A percentile compares a stretch with the other conserved stretches of the same genome.
Evolutionary conservation across 2,888 invertebrate species (phyloP).

Genomic region (Rotaria sp.): DNA sequence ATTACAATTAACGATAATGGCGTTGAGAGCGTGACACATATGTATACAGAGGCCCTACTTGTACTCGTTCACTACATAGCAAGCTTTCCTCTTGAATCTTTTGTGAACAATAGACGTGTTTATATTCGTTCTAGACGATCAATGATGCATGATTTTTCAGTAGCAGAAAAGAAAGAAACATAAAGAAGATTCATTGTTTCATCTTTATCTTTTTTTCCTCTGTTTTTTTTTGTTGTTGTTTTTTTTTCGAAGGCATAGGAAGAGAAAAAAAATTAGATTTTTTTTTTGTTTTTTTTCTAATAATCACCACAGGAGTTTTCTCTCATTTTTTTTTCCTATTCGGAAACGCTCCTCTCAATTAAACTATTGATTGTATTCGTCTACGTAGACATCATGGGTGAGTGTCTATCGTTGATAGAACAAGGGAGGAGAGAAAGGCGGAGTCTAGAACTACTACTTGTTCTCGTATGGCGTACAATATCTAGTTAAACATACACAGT

Average conservation of each 20-base stretch:
- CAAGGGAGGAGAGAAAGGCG: background rate
- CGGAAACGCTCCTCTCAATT: background rate
- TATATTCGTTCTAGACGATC: constrained; percentile 6
- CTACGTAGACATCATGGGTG: constrained; percentile 6
- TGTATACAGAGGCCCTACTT: background rate
- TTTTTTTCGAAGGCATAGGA: background rate
- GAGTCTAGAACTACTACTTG: background rate
- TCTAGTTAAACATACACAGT: background rate
- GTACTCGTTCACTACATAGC: background rate
- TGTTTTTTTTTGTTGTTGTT: no score
- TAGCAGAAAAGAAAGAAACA: background rate
- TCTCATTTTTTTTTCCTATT: background rate
- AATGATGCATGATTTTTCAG: constrained; percentile 7
- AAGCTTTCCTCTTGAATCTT: background rate
- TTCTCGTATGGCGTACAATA: constrained; percentile 9
- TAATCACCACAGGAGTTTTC: constrained; percentile 1
- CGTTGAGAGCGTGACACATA: background rate
- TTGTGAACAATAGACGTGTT: background rate
- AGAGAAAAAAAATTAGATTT: background rate
- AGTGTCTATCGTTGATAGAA: constrained; percentile 3
- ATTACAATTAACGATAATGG: constrained; percentile 25
- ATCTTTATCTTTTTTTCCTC: background rate
- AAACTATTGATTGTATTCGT: constrained; percentile 14
- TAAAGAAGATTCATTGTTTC: background rate
- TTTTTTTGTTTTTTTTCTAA: background rate